Evolutionary conservation across 2,888 invertebrate species (phyloP).

Genomic region (Strigamia transsilvanica): DNA sequence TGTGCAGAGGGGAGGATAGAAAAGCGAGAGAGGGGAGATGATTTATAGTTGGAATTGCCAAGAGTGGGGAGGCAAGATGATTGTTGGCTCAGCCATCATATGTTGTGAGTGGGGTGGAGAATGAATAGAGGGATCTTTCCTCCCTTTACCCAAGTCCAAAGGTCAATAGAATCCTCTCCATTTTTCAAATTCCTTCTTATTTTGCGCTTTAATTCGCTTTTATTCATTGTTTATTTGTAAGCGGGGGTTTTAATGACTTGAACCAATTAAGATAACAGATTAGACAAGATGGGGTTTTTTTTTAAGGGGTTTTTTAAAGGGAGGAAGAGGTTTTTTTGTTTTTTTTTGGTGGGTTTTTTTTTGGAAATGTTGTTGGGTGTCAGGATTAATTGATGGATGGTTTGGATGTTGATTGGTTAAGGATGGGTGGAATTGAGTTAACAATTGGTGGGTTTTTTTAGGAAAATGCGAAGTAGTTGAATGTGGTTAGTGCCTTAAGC

Average conservation of each 20-base stretch:
- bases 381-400: constrained; percentile 1
- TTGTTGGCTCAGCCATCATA: constrained; percentile 49
- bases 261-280: constrained; percentile 29
- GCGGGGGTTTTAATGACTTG: neutral
- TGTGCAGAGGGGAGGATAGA: constrained; percentile 40
- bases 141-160: constrained; percentile 24
- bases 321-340: too few species aligned
- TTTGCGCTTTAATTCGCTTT: neutral
- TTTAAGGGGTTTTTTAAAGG: neutral
- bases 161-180: constrained; percentile 43
- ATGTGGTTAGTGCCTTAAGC: too few species aligned
- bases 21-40: constrained; percentile 14
- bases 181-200: constrained; percentile 43
- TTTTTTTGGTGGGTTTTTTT: too few species aligned
- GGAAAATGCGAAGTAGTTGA: neutral
- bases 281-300: neutral
- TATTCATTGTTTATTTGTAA: neutral
- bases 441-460: neutral
- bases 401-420: constrained; percentile 22
- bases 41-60: constrained; percentile 43
- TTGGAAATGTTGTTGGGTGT: neutral
- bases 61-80: constrained; percentile 28
- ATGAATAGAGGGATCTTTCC: constrained; percentile 43
- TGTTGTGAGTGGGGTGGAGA: constrained; percentile 28
- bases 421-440: neutral